A percentile compares a stretch with the other conserved stretches of the same genome.
These are phyloP conservation scores for Drosophila prolongata DNA, from an alignment of 2,888 invertebrate genomes.

Conservation along the genomic window DNA sequence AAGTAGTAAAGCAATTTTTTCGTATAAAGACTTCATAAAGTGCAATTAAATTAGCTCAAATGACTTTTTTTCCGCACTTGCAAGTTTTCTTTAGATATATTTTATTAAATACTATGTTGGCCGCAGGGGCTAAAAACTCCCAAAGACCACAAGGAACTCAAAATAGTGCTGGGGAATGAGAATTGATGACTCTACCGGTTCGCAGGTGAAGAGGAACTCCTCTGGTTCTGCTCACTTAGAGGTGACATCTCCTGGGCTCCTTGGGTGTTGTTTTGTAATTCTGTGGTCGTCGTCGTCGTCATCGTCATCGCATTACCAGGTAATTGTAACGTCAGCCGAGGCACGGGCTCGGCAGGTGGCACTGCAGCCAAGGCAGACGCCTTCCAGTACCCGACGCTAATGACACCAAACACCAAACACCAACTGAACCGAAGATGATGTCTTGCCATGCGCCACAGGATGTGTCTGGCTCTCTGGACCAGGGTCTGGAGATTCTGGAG, in stretches of 20 bases:
- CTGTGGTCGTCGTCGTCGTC: conserved; percentile 59
- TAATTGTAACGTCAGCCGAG: conserved; percentile 71
- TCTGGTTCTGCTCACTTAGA: conserved; percentile 8
- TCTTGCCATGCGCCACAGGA: conserved; percentile 80
- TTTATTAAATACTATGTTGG: neutral
- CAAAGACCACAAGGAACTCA: conserved; percentile 4
- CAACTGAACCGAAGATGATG: conserved; percentile 37
- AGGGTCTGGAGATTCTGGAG: conserved; percentile 27
- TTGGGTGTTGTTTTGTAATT: conserved; percentile 64
- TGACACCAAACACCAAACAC: conserved; percentile 54
- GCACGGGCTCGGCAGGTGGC: conserved; percentile 69
- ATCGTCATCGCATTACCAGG: conserved; percentile 61
- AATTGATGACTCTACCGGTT: conserved; percentile 24
- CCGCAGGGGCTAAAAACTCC: conserved; percentile 36
- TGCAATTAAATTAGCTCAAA: no score
- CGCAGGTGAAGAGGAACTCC: conserved; percentile 27
- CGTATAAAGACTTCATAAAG: neutral
- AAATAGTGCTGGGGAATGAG: conserved; percentile 10
- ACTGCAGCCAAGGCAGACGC: conserved; percentile 50
- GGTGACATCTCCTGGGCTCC: conserved; percentile 11
- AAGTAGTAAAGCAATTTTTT: no score
- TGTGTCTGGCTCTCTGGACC: conserved; percentile 66
- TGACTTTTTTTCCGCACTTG: neutral
- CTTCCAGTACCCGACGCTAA: conserved; percentile 65
- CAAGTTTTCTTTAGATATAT: neutral